Percentiles rank a stretch among this genome's conserved stretches.
These are phyloP conservation scores for Vicugna pacos DNA, from an alignment of 2,113 vertebrate species.

Conservation along the genomic window DNA sequence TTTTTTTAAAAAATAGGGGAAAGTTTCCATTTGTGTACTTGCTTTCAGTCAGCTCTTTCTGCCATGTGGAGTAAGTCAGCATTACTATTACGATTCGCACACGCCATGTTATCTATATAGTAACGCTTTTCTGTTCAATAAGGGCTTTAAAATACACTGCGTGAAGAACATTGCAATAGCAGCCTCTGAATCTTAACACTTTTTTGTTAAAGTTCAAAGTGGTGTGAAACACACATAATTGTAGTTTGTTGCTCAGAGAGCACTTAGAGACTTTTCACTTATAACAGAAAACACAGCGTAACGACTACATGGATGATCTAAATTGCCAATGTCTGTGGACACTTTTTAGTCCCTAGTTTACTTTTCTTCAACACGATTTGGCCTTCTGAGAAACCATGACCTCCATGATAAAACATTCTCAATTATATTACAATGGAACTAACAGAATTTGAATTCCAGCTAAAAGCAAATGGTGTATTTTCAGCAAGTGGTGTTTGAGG, in stretches of 20 bases:
- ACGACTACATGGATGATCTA: neutral
- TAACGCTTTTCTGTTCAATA: neutral
- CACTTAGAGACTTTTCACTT: neutral
- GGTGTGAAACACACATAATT: neutral
- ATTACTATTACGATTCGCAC: neutral
- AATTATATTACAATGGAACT: neutral
- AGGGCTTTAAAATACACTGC: neutral
- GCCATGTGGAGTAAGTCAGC: neutral
- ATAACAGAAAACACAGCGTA: neutral
- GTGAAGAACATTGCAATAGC: neutral
- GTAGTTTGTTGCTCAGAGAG: neutral
- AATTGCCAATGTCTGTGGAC: neutral
- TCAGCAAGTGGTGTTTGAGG: neutral
- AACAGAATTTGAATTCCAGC: slow-evolving; percentile 19
- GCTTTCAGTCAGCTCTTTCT: neutral
- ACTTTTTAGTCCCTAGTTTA: slow-evolving; percentile 11
- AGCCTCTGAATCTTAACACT: neutral
- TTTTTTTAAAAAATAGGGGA: slow-evolving; percentile 28
- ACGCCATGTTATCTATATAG: neutral
- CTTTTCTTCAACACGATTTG: neutral
- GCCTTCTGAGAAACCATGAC: neutral
- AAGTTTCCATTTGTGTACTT: neutral
- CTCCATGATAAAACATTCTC: slow-evolving; percentile 15
- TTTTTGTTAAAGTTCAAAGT: slow-evolving; percentile 24
- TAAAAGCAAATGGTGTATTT: slow-evolving; percentile 12